These are phyloP conservation scores for Drosophila pruinosa DNA, from an alignment of 1,140 invertebrate species.

Conservation along the genomic window DNA sequence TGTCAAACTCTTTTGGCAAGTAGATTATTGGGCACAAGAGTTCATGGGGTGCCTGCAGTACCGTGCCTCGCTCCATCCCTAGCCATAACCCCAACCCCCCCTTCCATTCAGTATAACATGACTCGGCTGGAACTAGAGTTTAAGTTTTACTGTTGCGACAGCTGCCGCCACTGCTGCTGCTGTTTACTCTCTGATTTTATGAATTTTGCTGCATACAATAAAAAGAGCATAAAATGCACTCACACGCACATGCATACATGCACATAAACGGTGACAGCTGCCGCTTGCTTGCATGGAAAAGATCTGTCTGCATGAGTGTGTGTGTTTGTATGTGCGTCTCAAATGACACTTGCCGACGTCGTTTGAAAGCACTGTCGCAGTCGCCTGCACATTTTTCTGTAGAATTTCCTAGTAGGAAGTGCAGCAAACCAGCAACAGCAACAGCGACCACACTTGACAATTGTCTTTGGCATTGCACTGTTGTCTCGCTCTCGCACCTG, in stretches of 20 bases:
- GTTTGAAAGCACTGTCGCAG: conserved; percentile 28
- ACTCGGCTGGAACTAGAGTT: conserved; percentile 23
- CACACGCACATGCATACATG: conserved; percentile 8
- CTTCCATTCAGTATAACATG: neutral
- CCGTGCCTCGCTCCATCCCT: no score
- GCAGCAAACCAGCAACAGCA: conserved; percentile 39
- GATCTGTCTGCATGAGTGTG: conserved; percentile 10
- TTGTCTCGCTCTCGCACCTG: conserved; percentile 52
- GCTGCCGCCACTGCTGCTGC: conserved; percentile 25
- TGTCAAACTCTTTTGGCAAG: conserved; percentile 62
- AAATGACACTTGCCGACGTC: conserved; percentile 71
- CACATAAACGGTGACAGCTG: conserved; percentile 32
- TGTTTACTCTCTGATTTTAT: conserved; percentile 42
- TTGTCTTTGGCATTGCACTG: conserved; percentile 40
- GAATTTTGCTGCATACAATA: conserved; percentile 52
- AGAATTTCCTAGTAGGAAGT: conserved; percentile 79
- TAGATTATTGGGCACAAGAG: conserved; percentile 65
- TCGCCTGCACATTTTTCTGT: conserved; percentile 61
- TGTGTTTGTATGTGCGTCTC: conserved; percentile 53
- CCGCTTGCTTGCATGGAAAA: neutral
- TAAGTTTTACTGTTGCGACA: conserved; percentile 42
- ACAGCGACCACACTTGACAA: conserved; percentile 63
- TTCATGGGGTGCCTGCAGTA: conserved; percentile 44
- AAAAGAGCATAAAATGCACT: conserved; percentile 50
- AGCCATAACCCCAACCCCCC: neutral